Conservation (phyloP, 2,113 vertebrate genomes). For the Prionailurus bengalensis region DNA sequence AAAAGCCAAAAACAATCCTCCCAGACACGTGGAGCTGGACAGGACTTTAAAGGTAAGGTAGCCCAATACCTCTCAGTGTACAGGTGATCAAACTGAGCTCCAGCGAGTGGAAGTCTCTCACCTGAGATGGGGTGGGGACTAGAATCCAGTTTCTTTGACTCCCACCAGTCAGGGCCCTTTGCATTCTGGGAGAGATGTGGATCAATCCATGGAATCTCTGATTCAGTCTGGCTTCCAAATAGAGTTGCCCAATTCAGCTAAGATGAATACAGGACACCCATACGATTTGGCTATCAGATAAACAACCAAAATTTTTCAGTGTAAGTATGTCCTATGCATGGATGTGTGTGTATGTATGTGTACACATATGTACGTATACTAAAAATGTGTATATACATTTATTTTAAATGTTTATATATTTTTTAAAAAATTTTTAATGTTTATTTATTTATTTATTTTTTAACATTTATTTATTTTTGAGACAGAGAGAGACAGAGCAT, state of each 20-base stretch:
- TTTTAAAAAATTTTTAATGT: no score
- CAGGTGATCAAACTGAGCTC: background rate
- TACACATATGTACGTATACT: background rate
- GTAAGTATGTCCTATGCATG: background rate
- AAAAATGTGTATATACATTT: background rate
- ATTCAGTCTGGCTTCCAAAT: background rate
- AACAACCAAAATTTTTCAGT: background rate
- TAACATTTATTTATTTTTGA: no score
- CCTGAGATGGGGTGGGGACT: background rate
- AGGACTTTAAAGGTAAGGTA: background rate
- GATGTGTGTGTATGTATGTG: background rate
- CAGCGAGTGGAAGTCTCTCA: background rate
- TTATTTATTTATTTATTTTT: no score
- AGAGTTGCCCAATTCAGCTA: slow-evolving; percentile 9
- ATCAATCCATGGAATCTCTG: background rate
- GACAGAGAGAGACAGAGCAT: no score
- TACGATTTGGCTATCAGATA: slow-evolving; percentile 23
- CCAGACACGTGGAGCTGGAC: background rate
- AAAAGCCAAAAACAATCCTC: slow-evolving; percentile 50
- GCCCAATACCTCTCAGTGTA: background rate
- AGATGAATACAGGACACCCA: background rate
- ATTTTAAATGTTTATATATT: background rate
- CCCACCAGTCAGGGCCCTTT: background rate
- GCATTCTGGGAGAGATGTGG: background rate
- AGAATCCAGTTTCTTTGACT: background rate